These are phyloP conservation scores for Australoheros facetus DNA, from an alignment of 2,797 vertebrate species.

Conservation along the genomic window DNA sequence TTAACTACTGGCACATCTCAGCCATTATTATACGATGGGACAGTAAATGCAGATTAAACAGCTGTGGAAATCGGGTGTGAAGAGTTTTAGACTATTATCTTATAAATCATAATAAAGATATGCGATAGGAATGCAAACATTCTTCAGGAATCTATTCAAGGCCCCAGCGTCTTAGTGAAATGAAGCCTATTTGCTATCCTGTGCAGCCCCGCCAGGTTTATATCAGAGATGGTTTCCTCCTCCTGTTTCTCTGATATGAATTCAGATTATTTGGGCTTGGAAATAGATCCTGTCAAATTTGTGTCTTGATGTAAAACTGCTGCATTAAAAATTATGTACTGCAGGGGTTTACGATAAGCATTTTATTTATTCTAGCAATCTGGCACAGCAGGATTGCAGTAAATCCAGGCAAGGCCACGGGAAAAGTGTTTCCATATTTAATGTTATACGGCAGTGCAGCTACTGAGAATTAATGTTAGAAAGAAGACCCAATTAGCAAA, in stretches of 20 bases:
- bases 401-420: constrained; percentile 44
- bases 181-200: constrained; percentile 25
- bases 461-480: constrained; percentile 27
- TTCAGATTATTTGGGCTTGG: constrained; percentile 51
- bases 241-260: constrained; percentile 49
- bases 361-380: constrained; percentile 61
- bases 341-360: constrained; percentile 48
- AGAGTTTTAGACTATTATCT: neutral
- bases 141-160: constrained; percentile 16
- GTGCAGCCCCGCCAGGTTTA: constrained; percentile 11
- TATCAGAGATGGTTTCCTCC: constrained; percentile 26
- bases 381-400: constrained; percentile 42
- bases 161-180: constrained; percentile 18
- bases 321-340: constrained; percentile 56
- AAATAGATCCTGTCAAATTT: constrained; percentile 61
- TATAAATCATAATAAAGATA: neutral
- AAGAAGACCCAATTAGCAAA: constrained; percentile 58
- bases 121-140: constrained; percentile 9
- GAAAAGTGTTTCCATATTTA: constrained; percentile 25
- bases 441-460: constrained; percentile 29
- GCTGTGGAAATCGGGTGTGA: neutral
- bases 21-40: neutral
- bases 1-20: neutral
- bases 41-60: neutral
- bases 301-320: constrained; percentile 47